Base-by-base conservation (phyloP, 2,113 vertebrate genomes). In the Hippocampus barbouri region DNA sequence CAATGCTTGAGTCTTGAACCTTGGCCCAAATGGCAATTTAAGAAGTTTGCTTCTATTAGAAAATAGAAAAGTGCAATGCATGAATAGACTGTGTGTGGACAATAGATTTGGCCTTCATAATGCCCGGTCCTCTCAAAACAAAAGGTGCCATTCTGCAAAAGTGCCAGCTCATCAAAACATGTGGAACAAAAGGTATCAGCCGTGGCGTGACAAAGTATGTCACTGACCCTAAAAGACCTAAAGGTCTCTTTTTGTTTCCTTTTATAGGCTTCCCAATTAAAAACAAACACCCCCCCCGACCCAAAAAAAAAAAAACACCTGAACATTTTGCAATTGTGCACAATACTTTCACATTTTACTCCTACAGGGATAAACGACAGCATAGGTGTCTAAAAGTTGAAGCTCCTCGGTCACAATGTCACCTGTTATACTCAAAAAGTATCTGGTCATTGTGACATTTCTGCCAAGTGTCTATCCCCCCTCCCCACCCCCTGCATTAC, bases 101-200 rank as follows among this genome's bases (percentile, higher is more conserved):
- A 23, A 67, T 69, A 47, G 7, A 47, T 66, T 15, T 27, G 64
- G n/a, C 64, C 20, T n/a, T 65, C 40, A 43, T 57, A 82, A 72
- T 71, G 80, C 30, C 72, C 74, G 75, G 54, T 56, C 53, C 53
- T 77, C 65, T 72, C 79, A 86, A 89, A 84, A 91, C 88, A 90
- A 89, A 90, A 89, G 79, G 79, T 87, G 81, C 76, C 82, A 74
- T 87, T 88, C 77, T 79, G 59, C 20, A 3, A 85, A 83, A 89
- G 45, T 62, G 87, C 86, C 77, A 81, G 88, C 69, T 81, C 84
- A 79, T 76, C 79, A 68, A 69, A 77, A 57, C 72, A 68, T 11
- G 65, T 66, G 71, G 61, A 72, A 87, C 89, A 90, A 89, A 80
- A 64, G 81, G 67, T 71, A 83, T 69, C 69, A 68, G 54, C 70